Conservation (phyloP, 1,140 invertebrate species). For the Vanessa atalanta region DNA sequence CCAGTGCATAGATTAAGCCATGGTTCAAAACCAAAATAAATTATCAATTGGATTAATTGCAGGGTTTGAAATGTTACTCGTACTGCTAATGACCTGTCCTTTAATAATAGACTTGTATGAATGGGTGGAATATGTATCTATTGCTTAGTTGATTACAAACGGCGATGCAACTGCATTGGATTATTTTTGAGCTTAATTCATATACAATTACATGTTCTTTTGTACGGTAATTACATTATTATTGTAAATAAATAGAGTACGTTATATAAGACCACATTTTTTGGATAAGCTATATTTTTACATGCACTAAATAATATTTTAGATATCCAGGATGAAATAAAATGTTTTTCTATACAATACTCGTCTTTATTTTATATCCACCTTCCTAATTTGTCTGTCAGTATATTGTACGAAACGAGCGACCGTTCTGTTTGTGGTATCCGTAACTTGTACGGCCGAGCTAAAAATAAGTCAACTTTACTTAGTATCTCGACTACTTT, state of each 20-base stretch:
- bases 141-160: not conserved
- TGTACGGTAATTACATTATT: not conserved
- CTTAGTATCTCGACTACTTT: conserved; percentile 19
- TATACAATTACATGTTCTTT: not conserved
- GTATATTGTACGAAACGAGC: conserved; percentile 4
- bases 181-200: not conserved
- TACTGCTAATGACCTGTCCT: not conserved
- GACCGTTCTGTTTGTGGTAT: conserved; percentile 2
- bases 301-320: conserved; percentile 38
- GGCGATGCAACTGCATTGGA: not conserved
- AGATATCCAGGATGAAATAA: conserved; percentile 50
- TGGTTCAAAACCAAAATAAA: conserved; percentile 58
- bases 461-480: conserved; percentile 15
- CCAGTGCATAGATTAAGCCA: conserved; percentile 50
- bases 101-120: not conserved
- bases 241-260: conserved; percentile 13
- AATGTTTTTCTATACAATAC: conserved; percentile 58
- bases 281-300: conserved; percentile 37
- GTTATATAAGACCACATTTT: conserved; percentile 29
- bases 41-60: conserved; percentile 25
- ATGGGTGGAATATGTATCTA: too few species aligned
- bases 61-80: conserved; percentile 25
- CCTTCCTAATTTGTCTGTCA: not conserved
- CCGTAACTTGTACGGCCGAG: conserved; percentile 11
- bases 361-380: conserved; percentile 31